Evolutionary conservation across 53 echinoderm and acorn worm species (phyloP), one percentile per base, ranked within the genome.

Genomic region (Mesocentrotus franciscanus): DNA sequence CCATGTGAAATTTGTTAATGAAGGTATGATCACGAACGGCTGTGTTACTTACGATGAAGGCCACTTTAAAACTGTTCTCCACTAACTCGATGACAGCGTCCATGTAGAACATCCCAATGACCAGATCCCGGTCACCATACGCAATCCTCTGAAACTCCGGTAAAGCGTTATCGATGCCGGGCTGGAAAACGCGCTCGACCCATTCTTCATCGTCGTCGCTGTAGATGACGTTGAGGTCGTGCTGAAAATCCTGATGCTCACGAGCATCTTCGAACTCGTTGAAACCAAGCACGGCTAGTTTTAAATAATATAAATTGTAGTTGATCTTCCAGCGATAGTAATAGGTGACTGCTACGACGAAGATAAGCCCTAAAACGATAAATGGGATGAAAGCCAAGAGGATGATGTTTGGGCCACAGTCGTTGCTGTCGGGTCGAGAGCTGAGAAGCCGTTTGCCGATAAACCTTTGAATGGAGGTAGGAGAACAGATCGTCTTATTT

Each of bases 101-200:
- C 93, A 93, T 93, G 93, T 93, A 93, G 93, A 71, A 93, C 93
- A 93, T 93, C 22, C 93, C 93, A 11, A 93, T 55, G 9, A 27
- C 72, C 17, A 93, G 93, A 74, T 93, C 59, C 39, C 55, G 72
- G n/a, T 93, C 93, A 22, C 93, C 93, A n/a, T 61, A 76, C 0
- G 72, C 93, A 57, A 93, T 56, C 78, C 93, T 93, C 26, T 49
- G 71, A n/a, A 93, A 76, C 13, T 90, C 90, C 4, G 90, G 90
- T 33, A 90, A 90, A 26, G 58, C 90, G 24, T 90, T 39, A 2
- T 57, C 60, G 49, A 90, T 60, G 10, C 49, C 90, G 18, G 90
- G 59, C n/a, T 33, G 90, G 60, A 90, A 60, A 61, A 60, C 90
- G 90, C 61, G 42, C 60, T 60, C 90, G 30, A 90, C 90, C 90